Evolutionary conservation across 2,888 invertebrate species (phyloP), one percentile per base, ranked within the genome.

Genomic region (Leptopilina myrica): DNA sequence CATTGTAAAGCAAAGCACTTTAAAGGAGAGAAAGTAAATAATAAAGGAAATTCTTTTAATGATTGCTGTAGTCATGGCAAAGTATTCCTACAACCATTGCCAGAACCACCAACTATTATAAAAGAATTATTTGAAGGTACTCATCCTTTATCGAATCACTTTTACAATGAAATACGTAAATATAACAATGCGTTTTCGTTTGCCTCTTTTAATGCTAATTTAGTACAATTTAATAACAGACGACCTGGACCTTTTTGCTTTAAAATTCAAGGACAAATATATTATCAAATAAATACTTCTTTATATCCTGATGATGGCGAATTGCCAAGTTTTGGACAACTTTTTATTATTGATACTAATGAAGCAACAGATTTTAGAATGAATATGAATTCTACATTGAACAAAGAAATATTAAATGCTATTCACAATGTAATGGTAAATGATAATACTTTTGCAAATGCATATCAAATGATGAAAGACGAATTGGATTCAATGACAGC

Each of bases 401-500:
- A 83, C 69, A 11, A 26, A 59, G 77, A 78, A 26, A n/a, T 82
- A 20, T 26, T 82, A 8, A 2, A 65, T 53, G 43, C 73, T 64
- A 40, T 84, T 67, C 81, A 85, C 73, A 65, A 67, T 40, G 76
- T 82, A 40, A 83, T 85, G 73, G 73, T 83, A 26, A 11, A 84
- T 12, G 64, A 79, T 40, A 84, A 84, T 46, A 20, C 81, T 62
- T 83, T 81, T 59, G 78, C 80, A 9, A 73, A 82, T 65, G 81
- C 82, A 0, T 84, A 79, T 59, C 7, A 59, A 59, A 59, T 59
- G 15, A 59, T 59, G n/a, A 15, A 59, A 59, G 59, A 59, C 7
- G 81, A 83, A 80, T 59, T 83, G 12, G 43, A 67, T 67, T 75
- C 40, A 15, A 66, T 69, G 64, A 64, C 49, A 4, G 1, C 9